Evolutionary conservation across 1,140 invertebrate species (phyloP).

Genomic region (Nasonia longicornis): DNA sequence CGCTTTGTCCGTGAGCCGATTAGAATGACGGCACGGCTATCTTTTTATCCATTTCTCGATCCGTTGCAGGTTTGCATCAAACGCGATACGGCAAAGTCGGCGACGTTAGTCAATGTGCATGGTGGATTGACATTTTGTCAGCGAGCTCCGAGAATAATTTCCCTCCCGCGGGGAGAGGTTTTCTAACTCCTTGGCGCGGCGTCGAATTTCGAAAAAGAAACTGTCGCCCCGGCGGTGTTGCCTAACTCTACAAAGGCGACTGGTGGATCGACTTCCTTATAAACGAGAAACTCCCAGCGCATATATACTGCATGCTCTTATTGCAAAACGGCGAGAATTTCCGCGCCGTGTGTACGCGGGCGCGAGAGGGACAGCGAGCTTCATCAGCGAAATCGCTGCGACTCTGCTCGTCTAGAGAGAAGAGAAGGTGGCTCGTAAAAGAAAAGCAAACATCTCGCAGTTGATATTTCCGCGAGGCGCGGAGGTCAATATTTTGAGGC

Average conservation of each 20-base stretch:
- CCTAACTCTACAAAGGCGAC: neutral
- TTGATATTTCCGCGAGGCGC: slow-evolving; percentile 14
- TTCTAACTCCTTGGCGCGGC: too few species aligned
- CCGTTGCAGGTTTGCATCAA: too few species aligned
- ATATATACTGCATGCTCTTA: neutral
- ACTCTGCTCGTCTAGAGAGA: neutral
- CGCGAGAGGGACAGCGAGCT: neutral
- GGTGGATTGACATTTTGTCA: neutral
- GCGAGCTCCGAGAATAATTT: neutral
- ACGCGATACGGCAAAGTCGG: too few species aligned
- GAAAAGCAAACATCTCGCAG: neutral
- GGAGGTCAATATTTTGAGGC: slow-evolving; percentile 24
- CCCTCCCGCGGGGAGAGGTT: too few species aligned
- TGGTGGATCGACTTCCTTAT: neutral
- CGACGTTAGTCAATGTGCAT: too few species aligned
- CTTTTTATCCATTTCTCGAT: neutral
- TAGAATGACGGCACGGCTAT: slow-evolving; percentile 12
- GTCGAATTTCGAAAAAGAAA: neutral
- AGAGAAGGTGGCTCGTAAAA: neutral
- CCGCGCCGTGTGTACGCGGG: too few species aligned
- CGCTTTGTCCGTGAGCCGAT: slow-evolving; percentile 40
- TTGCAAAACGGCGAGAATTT: neutral
- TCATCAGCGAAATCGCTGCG: neutral
- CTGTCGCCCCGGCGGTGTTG: neutral
- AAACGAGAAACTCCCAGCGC: neutral